Conservation (phyloP, 2,888 invertebrate genomes). For the Tipula vernalis region DNA sequence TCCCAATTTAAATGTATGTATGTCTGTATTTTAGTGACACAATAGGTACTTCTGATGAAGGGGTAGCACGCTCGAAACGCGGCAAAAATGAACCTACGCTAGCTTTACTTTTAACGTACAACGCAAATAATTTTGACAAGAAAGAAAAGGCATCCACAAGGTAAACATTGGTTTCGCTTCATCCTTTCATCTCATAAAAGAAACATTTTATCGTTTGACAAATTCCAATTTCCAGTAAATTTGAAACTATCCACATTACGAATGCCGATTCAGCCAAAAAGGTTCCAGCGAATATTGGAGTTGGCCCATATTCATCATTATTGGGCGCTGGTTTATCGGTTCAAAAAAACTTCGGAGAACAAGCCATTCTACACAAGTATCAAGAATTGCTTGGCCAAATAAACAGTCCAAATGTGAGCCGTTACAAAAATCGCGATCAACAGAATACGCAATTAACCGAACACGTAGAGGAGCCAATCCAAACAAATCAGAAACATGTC, state of each 20-base stretch:
- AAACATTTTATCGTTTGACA: neutral
- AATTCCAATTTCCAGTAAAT: neutral
- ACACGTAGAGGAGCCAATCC: neutral
- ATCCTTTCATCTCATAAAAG: neutral
- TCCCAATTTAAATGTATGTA: neutral
- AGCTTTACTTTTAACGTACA: neutral
- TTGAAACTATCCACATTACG: neutral
- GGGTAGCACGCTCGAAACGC: neutral
- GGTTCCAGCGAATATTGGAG: neutral
- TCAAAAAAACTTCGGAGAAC: neutral
- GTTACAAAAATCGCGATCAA: neutral
- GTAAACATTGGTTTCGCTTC: neutral
- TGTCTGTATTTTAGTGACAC: neutral
- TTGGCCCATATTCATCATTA: neutral
- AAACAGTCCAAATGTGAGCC: neutral
- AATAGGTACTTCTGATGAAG: neutral
- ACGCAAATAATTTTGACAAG: neutral
- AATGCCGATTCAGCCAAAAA: neutral
- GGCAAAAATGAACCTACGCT: neutral
- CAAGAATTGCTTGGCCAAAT: neutral
- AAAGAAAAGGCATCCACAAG: neutral
- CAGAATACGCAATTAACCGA: neutral
- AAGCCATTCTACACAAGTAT: neutral
- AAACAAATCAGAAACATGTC: neutral
- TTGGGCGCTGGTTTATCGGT: neutral